Conservation (phyloP, 2,797 vertebrate species). For the Graptemys geographica region DNA sequence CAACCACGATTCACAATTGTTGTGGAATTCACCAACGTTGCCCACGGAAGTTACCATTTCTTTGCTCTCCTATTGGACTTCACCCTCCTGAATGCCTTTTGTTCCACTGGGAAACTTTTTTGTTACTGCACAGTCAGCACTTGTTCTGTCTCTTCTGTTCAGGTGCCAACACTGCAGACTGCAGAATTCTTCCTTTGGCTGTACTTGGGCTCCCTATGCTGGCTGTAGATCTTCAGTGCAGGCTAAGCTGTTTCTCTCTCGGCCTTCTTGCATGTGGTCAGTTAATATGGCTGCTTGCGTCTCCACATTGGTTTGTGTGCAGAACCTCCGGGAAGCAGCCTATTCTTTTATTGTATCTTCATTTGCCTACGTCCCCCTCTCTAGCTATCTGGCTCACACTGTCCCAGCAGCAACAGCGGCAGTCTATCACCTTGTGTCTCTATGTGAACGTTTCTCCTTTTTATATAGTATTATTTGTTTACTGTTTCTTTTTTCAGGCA, state of each 20-base stretch:
- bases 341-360: not conserved
- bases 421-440: not conserved
- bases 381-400: not conserved
- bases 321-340: not conserved
- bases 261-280: not conserved
- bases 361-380: not conserved
- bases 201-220: too few species aligned
- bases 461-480: not conserved
- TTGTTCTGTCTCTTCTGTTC: not conserved
- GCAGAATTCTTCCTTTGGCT: not conserved
- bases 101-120: not conserved
- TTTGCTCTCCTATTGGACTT: not conserved
- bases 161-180: not conserved
- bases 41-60: not conserved
- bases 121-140: not conserved
- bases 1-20: not conserved
- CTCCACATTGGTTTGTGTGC: not conserved
- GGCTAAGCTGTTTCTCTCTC: not conserved
- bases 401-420: not conserved
- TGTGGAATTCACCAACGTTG: not conserved
- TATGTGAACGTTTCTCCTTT: not conserved
- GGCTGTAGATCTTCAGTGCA: not conserved
- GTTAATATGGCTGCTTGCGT: not conserved
- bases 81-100: not conserved
- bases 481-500: not conserved